Evolutionary conservation across 2,113 vertebrate species (phyloP).

Genomic region (Argyrosomus japonicus): DNA sequence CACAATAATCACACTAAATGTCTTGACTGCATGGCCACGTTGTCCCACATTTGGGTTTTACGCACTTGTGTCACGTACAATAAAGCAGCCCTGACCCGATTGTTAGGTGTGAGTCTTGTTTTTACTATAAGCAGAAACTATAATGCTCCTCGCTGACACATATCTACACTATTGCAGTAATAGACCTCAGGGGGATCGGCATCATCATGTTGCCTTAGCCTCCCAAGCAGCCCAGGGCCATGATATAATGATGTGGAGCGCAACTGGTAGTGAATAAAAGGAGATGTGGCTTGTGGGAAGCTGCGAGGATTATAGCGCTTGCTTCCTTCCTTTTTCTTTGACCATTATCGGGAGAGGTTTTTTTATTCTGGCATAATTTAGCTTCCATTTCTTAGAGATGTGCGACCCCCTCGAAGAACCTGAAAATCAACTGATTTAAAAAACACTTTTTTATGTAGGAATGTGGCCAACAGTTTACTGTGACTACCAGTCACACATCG

Average conservation of each 20-base stretch:
- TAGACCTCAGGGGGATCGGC: slow-evolving; percentile 50
- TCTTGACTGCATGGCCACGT: neutral
- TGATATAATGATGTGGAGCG: slow-evolving; percentile 77
- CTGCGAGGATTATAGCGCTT: slow-evolving; percentile 18
- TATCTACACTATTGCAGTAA: slow-evolving; percentile 55
- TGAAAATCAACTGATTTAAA: neutral
- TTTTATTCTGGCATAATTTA: slow-evolving; percentile 14
- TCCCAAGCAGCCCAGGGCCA: slow-evolving; percentile 71
- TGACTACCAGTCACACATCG: neutral
- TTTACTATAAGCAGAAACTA: slow-evolving; percentile 12
- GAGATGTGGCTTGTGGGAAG: slow-evolving; percentile 23
- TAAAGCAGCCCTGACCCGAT: neutral
- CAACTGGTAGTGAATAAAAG: slow-evolving; percentile 38
- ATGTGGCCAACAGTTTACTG: neutral
- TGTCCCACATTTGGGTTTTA: neutral
- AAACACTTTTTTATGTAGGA: too few species aligned
- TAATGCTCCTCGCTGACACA: slow-evolving; percentile 22
- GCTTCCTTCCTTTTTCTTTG: slow-evolving; percentile 15
- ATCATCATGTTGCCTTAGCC: slow-evolving; percentile 54
- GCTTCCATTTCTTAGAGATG: neutral
- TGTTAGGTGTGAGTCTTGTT: neutral
- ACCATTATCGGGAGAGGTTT: neutral
- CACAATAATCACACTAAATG: neutral
- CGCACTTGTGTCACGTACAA: neutral
- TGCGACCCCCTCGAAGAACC: neutral